phyloP scores from a whole-genome alignment of 2,888 invertebrate genomes.

The Heliconius ismenius region DNA sequence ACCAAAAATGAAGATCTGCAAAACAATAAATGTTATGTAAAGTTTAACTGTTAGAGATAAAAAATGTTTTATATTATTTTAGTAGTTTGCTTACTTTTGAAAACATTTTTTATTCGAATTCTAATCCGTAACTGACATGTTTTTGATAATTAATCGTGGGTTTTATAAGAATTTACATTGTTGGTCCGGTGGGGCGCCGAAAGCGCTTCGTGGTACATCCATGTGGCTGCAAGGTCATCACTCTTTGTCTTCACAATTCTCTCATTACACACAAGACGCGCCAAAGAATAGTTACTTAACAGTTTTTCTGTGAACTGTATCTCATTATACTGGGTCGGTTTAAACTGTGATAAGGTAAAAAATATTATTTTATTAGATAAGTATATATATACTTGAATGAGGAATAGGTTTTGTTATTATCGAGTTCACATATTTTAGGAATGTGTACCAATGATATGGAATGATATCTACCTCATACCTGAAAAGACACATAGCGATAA shows the following conservation, averaged over 20 bases:
- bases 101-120: slow-evolving; percentile 74
- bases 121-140: slow-evolving; percentile 75
- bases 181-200: slow-evolving; percentile 72
- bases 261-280: slow-evolving; percentile 60
- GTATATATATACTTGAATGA: slow-evolving; percentile 42
- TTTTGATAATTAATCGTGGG: slow-evolving; percentile 68
- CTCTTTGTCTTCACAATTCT: slow-evolving; percentile 76
- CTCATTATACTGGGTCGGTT: slow-evolving; percentile 64
- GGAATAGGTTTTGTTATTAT: slow-evolving; percentile 38
- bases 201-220: slow-evolving; percentile 55
- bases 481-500: slow-evolving; percentile 26
- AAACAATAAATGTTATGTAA: slow-evolving; percentile 24
- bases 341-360: slow-evolving; percentile 53
- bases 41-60: too few relatives aligned
- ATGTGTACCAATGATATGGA: slow-evolving; percentile 25
- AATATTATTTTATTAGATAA: slow-evolving; percentile 50
- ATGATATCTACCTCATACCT: slow-evolving; percentile 35
- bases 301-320: slow-evolving; percentile 69
- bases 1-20: slow-evolving; percentile 67
- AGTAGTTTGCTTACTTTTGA: slow-evolving; percentile 66
- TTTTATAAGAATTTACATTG: slow-evolving; percentile 75
- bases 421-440: slow-evolving; percentile 37
- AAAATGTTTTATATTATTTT: neutral
- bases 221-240: slow-evolving; percentile 65
- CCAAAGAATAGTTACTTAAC: slow-evolving; percentile 71